Conservation (phyloP, 2,888 invertebrate species). For the Hipparchia sbordonii region DNA sequence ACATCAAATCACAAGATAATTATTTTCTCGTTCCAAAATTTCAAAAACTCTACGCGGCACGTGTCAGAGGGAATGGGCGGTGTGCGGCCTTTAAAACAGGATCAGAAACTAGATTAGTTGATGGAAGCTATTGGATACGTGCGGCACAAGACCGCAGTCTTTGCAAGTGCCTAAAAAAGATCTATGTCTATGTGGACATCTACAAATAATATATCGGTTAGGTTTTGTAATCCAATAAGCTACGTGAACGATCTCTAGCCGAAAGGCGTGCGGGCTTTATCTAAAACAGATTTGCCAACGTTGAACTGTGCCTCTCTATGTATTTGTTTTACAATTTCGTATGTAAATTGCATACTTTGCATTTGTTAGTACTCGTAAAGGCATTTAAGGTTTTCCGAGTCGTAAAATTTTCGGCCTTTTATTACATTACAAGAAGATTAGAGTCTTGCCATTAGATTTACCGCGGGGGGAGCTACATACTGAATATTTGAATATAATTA, state of each 20-base stretch:
- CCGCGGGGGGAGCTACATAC: slow-evolving; percentile 35
- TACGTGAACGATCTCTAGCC: slow-evolving; percentile 32
- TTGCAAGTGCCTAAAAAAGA: too few species aligned
- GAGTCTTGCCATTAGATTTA: slow-evolving; percentile 33
- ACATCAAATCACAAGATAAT: too few species aligned
- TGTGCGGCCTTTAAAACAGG: too few species aligned
- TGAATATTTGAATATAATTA: slow-evolving; percentile 20
- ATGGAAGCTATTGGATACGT: too few species aligned
- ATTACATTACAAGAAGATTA: slow-evolving; percentile 36
- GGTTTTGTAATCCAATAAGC: slow-evolving; percentile 23
- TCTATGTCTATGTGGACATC: too few species aligned
- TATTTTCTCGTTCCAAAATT: too few species aligned
- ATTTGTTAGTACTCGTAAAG: slow-evolving; percentile 25
- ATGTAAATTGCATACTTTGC: slow-evolving; percentile 33
- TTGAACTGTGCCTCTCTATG: slow-evolving; percentile 30
- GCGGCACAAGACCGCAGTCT: neutral
- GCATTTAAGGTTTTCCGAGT: slow-evolving; percentile 35
- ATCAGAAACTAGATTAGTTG: too few species aligned
- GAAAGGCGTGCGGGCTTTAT: slow-evolving; percentile 15
- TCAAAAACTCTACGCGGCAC: too few species aligned
- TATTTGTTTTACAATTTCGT: slow-evolving; percentile 32
- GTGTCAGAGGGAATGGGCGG: too few species aligned
- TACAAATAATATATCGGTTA: too few species aligned
- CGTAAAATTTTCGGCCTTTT: slow-evolving; percentile 34
- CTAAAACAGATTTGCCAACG: slow-evolving; percentile 29